These are phyloP conservation scores for Frankliniella intonsa DNA, from an alignment of 2,888 invertebrate species.

Conservation along the genomic window DNA sequence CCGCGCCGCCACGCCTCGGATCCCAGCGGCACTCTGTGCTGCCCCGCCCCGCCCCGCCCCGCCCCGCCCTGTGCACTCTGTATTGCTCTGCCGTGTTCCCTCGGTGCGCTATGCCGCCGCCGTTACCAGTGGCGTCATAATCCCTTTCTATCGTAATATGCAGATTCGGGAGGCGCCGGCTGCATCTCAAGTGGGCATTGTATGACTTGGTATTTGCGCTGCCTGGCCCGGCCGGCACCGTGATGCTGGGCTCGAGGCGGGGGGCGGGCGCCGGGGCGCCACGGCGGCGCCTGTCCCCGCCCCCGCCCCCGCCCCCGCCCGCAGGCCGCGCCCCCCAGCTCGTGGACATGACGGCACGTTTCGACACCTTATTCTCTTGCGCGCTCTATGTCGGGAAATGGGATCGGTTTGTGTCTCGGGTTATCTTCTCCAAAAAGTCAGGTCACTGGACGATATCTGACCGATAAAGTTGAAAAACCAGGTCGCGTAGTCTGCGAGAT, in stretches of 20 bases:
- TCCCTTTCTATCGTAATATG: background rate
- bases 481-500: no score
- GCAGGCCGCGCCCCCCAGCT: background rate
- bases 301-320: background rate
- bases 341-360: no score
- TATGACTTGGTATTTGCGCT: background rate
- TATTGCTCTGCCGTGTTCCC: background rate
- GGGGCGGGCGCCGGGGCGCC: no score
- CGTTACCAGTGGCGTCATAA: background rate
- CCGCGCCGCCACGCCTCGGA: background rate
- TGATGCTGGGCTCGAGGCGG: no score
- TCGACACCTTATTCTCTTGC: no score
- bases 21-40: background rate
- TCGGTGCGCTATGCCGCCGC: background rate
- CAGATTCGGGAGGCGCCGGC: background rate
- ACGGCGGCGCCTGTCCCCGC: no score
- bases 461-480: no score
- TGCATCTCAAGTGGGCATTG: background rate
- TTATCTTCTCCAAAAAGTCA: no score
- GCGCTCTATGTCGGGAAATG: no score
- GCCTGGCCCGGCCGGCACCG: no score
- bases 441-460: no score
- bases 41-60: background rate
- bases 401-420: no score
- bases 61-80: background rate